A percentile compares a stretch with the other conserved stretches of the same genome.
Evolutionary conservation across 2,797 vertebrate genomes (phyloP).

Genomic region (Eospalax fontanierii): DNA sequence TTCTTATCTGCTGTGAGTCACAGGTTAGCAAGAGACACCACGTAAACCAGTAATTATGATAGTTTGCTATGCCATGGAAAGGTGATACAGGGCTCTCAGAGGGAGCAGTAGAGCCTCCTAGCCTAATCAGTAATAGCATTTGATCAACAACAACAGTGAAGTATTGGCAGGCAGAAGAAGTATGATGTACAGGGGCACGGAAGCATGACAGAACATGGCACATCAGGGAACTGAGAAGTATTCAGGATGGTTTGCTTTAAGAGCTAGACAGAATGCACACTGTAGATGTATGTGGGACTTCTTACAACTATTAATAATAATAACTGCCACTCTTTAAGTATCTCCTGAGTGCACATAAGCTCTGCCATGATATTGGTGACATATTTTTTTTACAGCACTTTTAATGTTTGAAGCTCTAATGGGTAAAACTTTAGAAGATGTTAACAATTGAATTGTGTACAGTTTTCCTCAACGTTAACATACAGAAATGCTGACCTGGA

Average conservation of each 20-base stretch:
- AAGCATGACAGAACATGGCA: not conserved
- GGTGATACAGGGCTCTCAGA: not conserved
- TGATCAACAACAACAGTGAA: slow-evolving; percentile 6
- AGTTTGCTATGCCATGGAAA: not conserved
- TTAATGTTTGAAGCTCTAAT: not conserved
- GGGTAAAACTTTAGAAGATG: not conserved
- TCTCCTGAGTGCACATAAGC: not conserved
- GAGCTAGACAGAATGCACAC: not conserved
- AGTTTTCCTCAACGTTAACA: not conserved
- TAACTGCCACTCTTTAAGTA: not conserved
- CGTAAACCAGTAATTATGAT: not conserved
- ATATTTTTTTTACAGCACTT: not conserved
- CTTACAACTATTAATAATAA: not conserved
- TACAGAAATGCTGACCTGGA: not conserved
- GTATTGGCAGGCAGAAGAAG: slow-evolving; percentile 10
- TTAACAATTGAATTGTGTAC: not conserved
- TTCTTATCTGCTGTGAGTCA: not conserved
- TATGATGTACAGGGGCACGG: not conserved
- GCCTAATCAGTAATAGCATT: not conserved
- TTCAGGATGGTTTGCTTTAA: not conserved
- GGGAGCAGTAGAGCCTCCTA: not conserved
- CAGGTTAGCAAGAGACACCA: not conserved
- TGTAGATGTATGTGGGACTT: not conserved
- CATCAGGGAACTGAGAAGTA: not conserved
- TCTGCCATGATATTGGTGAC: not conserved